phyloP scores from a whole-genome alignment of 2,113 vertebrate species.

The Centropus unirufus region DNA sequence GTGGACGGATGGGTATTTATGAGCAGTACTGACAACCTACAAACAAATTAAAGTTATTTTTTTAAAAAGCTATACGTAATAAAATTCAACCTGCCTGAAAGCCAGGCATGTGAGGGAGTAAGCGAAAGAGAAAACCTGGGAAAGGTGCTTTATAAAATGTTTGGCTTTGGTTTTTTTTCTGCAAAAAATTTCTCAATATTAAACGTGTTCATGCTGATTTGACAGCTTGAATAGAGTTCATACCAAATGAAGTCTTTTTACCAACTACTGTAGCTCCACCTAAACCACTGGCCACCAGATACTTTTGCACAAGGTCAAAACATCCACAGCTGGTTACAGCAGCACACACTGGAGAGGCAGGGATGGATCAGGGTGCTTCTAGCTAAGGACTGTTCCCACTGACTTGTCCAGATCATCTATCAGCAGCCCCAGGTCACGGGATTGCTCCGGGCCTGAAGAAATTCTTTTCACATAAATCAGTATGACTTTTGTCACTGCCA shows the following conservation, averaged over 20 bases:
- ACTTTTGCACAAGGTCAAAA: conserved; percentile 64
- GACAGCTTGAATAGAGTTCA: conserved; percentile 46
- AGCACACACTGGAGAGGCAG: conserved; percentile 38
- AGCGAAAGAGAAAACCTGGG: conserved; percentile 16
- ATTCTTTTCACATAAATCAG: neutral
- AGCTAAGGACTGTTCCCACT: neutral
- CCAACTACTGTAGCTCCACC: conserved; percentile 70
- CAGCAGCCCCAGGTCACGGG: neutral
- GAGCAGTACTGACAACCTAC: conserved; percentile 98
- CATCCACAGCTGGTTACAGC: conserved; percentile 52
- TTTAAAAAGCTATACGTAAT: conserved; percentile 61
- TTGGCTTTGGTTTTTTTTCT: neutral
- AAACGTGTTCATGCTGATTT: conserved; percentile 25
- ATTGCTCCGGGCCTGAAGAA: neutral
- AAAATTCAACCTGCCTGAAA: conserved; percentile 64
- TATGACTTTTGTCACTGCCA: neutral
- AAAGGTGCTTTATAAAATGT: conserved; percentile 13
- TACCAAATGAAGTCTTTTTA: conserved; percentile 73
- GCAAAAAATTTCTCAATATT: conserved; percentile 19
- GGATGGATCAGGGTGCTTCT: neutral
- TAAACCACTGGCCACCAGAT: conserved; percentile 69
- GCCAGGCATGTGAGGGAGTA: conserved; percentile 31
- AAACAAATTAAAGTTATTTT: conserved; percentile 84
- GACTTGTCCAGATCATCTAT: neutral
- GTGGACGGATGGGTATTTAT: conserved; percentile 98